Percentiles rank a stretch among this genome's conserved stretches.
These are phyloP conservation scores for Steatocranus sp. DNA, from an alignment of 2,797 vertebrate species.

Conservation along the genomic window DNA sequence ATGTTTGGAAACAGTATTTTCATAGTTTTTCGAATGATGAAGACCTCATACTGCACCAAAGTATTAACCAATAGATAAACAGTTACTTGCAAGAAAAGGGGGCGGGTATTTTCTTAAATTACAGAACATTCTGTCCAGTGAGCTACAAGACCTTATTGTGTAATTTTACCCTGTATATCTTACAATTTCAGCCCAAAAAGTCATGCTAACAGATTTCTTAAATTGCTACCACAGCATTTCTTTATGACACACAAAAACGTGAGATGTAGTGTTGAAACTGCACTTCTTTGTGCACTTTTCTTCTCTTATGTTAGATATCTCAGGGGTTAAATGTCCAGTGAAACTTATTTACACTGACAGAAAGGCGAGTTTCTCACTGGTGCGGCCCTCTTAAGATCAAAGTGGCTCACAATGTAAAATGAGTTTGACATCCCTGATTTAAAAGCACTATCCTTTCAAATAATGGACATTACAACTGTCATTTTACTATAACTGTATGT, in stretches of 20 bases:
- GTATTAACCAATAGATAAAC: not conserved
- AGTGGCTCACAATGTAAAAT: not conserved
- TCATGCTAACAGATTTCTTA: not conserved
- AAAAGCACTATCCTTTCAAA: not conserved
- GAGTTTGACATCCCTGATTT: not conserved
- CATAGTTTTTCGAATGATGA: not conserved
- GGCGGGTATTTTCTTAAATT: not conserved
- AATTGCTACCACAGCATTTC: not conserved
- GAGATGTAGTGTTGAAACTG: not conserved
- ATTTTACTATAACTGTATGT: not conserved
- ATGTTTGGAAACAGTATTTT: not conserved
- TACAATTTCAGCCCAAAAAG: not conserved
- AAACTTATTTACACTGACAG: not conserved
- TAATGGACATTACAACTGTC: not conserved
- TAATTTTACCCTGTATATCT: rapidly evolving
- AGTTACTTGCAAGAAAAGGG: not conserved
- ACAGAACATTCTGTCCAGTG: not conserved
- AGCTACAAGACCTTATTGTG: not conserved
- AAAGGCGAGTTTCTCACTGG: not conserved
- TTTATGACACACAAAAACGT: not conserved
- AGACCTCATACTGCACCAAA: not conserved
- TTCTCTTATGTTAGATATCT: not conserved
- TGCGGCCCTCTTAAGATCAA: not conserved
- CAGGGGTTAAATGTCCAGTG: not conserved
- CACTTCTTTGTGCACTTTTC: not conserved